Evolutionary conservation across 64 coral and sea anemone genomes (phyloP).

Genomic region (Astreopora myriophthalma): DNA sequence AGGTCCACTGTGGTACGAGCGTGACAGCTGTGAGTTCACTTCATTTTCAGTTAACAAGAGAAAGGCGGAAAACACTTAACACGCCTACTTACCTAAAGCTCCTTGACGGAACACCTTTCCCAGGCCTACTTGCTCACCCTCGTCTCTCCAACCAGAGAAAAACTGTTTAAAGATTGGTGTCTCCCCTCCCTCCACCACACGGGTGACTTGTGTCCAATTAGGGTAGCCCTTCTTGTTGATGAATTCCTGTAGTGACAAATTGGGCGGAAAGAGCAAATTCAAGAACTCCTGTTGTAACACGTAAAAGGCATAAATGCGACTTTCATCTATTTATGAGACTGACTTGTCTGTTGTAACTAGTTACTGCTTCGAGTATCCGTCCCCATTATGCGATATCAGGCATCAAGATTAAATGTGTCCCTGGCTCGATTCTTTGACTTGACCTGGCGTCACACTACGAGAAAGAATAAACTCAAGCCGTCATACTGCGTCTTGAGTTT

Average conservation of each 20-base stretch:
- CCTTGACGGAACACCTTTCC: constrained; percentile 73
- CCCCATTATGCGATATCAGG: no score
- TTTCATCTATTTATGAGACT: background rate
- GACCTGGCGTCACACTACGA: no score
- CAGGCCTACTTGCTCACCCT: constrained; percentile 79
- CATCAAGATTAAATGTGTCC: no score
- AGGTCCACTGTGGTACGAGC: no score
- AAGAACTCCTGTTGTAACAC: background rate
- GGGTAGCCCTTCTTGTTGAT: constrained; percentile 87
- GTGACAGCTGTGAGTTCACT: no score
- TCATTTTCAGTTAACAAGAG: no score
- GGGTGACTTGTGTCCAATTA: constrained; percentile 90
- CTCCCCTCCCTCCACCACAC: constrained; percentile 93
- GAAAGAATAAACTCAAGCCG: no score
- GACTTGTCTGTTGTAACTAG: no score
- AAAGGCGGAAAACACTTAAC: no score
- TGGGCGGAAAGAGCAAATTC: background rate
- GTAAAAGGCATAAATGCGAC: background rate
- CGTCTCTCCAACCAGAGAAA: constrained; percentile 88
- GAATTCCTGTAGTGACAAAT: constrained; percentile 67
- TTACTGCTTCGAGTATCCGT: no score
- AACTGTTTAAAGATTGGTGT: constrained; percentile 94
- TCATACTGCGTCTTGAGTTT: no score
- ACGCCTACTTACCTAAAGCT: constrained; percentile 52
- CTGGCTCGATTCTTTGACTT: no score